Base-by-base conservation (phyloP, 2,113 vertebrate genomes). In the Ariopsis seemanni region DNA sequence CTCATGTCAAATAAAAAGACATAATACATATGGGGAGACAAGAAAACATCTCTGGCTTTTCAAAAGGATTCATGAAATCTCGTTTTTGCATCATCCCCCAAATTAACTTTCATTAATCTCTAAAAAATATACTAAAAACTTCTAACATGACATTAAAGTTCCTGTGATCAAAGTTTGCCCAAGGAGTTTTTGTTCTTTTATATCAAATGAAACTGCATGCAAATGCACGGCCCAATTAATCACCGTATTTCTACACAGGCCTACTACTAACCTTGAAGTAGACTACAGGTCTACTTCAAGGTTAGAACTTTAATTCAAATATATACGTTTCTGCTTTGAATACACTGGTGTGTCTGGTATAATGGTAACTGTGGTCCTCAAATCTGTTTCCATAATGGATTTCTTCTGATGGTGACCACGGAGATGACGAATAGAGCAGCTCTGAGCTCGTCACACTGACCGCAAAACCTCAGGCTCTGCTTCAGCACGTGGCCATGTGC, bases 401-500 rank as follows among this genome's bases (percentile, higher is more conserved):
- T 20, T 65, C 30, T 42, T 63, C 15, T 63, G 58, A 8, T 22
- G 9, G 71, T 50, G 42, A 50, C 71, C 71, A 11, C 42, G 50
- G 18, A 50, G 20, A 18, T 15, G 34, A 17, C 15, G 7, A 34
- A 18, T 18, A 71, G 14, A 71, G 30, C 9, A 11, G 25, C 60
- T 18, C 53, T 17, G 63, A 86, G 25, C 52, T 50, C 27, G 25
- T 55, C n/a, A n/a, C 57, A 42, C 58, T 77, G 71, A 79, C 82
- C 82, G 77, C 87, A 58, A 88, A 85, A 81, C 84, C 84, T 80
- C 83, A 65, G n/a, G 65, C 22, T 8, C 9, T 25, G 67, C 27
- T 48, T 25, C n/a, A 63, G 69, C 30, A 10, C 20, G 30, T 62
- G 18, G 53, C 57, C 34, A 34, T 18, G 48, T 82, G 77, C 78